Base-by-base conservation (phyloP, 2,888 invertebrate genomes). In the Melipona bicolor region DNA sequence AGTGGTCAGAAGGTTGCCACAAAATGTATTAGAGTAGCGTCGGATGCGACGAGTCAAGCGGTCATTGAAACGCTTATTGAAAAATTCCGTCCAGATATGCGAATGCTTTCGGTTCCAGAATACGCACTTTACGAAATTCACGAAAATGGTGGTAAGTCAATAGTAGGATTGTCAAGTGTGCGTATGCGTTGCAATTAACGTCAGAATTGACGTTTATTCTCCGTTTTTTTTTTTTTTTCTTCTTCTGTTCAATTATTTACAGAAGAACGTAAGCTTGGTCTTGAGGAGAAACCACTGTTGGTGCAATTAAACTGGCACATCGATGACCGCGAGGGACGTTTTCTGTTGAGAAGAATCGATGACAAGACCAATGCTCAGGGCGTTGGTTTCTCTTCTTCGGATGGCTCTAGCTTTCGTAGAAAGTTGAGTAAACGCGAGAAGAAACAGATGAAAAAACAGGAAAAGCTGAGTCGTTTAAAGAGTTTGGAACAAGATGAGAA, bases 291-390 rank as follows among this genome's bases (percentile, higher is more conserved):
- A 94, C 99, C 99, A 0, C 95, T 99, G 84, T 95, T 99, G 85
- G 99, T 99, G 81, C 99, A 99, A 95, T 96, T 99, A 79, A 99
- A 99, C 95, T 99, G 99, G 99, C 99, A 99, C 94, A 98, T 98
- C 81, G 99, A 99, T 94, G 99, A 99, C 94, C 96, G 99, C 75
- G 99, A 99, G 95, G 99, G 99, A 50, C 96, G 99, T 84, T 99
- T 99, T 95, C 95, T 99, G 88, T 96, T 99, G 80, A 97, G 98
- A 94, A 97, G 98, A 94, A 97, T 98, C 92, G 98, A 97, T 93
- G 97, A 97, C 93, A 98, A 97, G 94, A 98, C 97, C 92, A 95
- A 95, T 91, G 96, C 96, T 87, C 96, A 96, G 88, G 96, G 96
- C 49, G 95, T 96, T 84, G 96, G 97, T 87, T 96, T 96, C 89